Conservation (phyloP, 1,140 invertebrate genomes). For the Eupeodes corollae region DNA sequence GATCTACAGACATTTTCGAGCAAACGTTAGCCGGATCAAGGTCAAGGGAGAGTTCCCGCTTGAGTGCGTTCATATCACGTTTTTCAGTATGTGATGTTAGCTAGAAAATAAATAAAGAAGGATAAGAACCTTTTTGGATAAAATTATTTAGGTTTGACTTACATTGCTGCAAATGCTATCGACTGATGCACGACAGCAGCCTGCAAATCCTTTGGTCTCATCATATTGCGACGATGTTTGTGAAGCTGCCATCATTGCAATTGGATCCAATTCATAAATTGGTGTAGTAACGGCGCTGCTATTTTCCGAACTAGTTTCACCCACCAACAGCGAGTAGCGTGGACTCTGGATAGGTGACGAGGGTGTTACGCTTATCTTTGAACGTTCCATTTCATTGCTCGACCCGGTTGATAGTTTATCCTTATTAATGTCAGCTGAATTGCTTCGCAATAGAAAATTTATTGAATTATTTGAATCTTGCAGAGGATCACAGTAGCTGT, state of each 20-base stretch:
- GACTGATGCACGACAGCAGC: conserved; percentile 25
- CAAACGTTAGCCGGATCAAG: conserved; percentile 17
- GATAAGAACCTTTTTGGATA: not conserved
- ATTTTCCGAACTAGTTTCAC: conserved; percentile 28
- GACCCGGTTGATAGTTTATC: not conserved
- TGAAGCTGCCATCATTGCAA: conserved; percentile 18
- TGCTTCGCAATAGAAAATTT: conserved; percentile 8
- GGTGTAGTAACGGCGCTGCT: conserved; percentile 34
- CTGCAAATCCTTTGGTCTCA: not conserved
- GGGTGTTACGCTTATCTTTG: conserved; percentile 28
- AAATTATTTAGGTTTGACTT: conserved; percentile 2
- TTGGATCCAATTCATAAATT: conserved; percentile 32
- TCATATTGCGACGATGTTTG: not conserved
- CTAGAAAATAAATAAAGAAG: conserved; percentile 7
- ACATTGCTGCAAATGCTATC: conserved; percentile 31
- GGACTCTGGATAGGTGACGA: conserved; percentile 31
- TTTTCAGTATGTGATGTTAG: conserved; percentile 21
- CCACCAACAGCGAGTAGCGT: conserved; percentile 28
- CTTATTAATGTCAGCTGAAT: conserved; percentile 11
- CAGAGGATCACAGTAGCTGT: conserved; percentile 10
- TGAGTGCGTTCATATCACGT: conserved; percentile 32
- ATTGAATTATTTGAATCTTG: conserved; percentile 2
- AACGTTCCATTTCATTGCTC: conserved; percentile 13
- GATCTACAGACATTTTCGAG: conserved; percentile 12
- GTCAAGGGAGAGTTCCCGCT: conserved; percentile 31